These are phyloP conservation scores for Penaeus vannamei DNA, from an alignment of 1,140 invertebrate genomes.

Conservation along the genomic window DNA sequence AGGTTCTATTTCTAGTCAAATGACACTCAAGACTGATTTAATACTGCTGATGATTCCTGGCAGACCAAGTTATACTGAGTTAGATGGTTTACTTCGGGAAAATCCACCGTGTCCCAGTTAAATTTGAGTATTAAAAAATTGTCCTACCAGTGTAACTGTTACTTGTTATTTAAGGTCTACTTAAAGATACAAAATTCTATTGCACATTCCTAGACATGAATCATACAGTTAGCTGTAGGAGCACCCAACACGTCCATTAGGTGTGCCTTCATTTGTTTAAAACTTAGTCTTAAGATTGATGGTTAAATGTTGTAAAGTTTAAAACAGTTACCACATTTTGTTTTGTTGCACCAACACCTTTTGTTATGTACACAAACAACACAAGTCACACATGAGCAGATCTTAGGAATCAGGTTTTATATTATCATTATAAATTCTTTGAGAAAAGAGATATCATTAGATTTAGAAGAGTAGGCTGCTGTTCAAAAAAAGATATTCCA, in stretches of 20 bases:
- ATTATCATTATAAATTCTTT: too few species aligned
- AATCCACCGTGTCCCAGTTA: background rate
- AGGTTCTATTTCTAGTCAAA: slow-evolving; percentile 49
- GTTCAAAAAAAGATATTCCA: background rate
- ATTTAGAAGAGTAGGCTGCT: too few species aligned
- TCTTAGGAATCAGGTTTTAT: too few species aligned
- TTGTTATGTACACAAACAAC: background rate
- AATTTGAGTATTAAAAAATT: background rate
- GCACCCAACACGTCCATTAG: slow-evolving; percentile 43
- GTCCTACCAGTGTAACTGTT: slow-evolving; percentile 9
- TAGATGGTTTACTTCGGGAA: background rate
- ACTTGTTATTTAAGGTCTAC: background rate
- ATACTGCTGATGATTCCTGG: background rate
- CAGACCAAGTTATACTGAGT: background rate
- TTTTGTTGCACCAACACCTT: background rate
- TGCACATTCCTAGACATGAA: slow-evolving; percentile 54
- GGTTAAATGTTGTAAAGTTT: background rate
- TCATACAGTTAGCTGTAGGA: slow-evolving; percentile 41
- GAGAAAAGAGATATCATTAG: too few species aligned
- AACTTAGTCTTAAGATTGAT: background rate
- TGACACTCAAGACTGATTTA: slow-evolving; percentile 18
- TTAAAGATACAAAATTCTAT: background rate
- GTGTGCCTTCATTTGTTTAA: slow-evolving; percentile 54
- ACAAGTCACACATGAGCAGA: too few species aligned
- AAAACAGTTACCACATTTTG: slow-evolving; percentile 18